Percentiles rank a stretch among this genome's conserved stretches.
phyloP scores from a whole-genome alignment of 2,888 invertebrate genomes.

The Rhagophthalmus giganteus region DNA sequence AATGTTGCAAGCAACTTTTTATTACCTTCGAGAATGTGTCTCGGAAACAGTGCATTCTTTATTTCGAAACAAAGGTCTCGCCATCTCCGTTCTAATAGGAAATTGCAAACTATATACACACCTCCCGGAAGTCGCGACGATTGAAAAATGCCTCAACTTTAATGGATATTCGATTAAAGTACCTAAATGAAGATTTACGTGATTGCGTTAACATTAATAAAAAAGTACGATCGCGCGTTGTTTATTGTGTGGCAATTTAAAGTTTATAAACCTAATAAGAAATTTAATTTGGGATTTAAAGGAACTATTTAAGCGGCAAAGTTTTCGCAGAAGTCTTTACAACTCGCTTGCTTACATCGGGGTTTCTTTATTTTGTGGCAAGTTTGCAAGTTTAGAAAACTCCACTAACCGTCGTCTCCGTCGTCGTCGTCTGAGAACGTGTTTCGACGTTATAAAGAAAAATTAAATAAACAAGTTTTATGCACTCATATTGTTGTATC shows the following conservation, averaged over 20 bases:
- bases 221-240: slow-evolving; percentile 6
- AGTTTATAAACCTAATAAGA: slow-evolving; percentile 15
- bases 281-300: slow-evolving; percentile 23
- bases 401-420: too few relatives aligned
- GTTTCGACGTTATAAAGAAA: slow-evolving; percentile 3
- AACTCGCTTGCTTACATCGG: slow-evolving; percentile 8
- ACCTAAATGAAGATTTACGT: too few relatives aligned
- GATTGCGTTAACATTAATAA: too few relatives aligned
- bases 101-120: slow-evolving; percentile 5
- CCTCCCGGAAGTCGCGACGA: neutral
- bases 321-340: slow-evolving; percentile 13
- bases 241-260: slow-evolving; percentile 16
- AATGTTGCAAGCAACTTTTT: slow-evolving; percentile 7
- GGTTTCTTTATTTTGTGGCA: slow-evolving; percentile 6
- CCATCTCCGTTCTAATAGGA: slow-evolving; percentile 1
- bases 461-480: slow-evolving; percentile 6
- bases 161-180: slow-evolving; percentile 4
- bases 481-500: slow-evolving; percentile 1
- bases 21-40: slow-evolving; percentile 7
- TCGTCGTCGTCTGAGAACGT: slow-evolving; percentile 7
- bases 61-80: slow-evolving; percentile 5
- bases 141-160: slow-evolving; percentile 8
- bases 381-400: slow-evolving; percentile 2
- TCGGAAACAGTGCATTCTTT: slow-evolving; percentile 10
- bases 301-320: slow-evolving; percentile 10